phyloP scores from a whole-genome alignment of 2,888 invertebrate species.

The Arrhopalites spinosus region DNA sequence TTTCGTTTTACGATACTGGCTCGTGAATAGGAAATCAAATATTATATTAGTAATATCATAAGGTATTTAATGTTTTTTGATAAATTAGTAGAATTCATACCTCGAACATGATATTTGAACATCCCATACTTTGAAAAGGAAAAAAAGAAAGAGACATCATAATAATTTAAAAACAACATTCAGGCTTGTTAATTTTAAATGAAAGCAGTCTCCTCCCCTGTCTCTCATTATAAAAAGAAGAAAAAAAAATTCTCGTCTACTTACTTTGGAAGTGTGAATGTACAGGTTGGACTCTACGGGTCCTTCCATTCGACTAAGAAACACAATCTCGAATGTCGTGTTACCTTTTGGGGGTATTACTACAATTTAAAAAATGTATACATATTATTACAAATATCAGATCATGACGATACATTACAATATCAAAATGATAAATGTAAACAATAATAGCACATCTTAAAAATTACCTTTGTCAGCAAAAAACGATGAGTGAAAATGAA shows the following conservation, averaged over 20 bases:
- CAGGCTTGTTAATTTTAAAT: too few relatives aligned
- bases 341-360: neutral
- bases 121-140: too few relatives aligned
- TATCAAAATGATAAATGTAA: neutral
- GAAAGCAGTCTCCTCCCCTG: too few relatives aligned
- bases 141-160: too few relatives aligned
- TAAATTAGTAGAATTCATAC: too few relatives aligned
- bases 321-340: constrained; percentile 82
- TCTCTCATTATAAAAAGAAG: too few relatives aligned
- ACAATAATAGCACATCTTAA: too few relatives aligned
- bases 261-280: constrained; percentile 92
- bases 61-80: neutral
- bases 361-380: neutral
- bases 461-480: constrained; percentile 89
- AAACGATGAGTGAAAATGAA: constrained; percentile 96
- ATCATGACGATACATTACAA: neutral
- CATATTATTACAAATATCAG: neutral
- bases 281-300: constrained; percentile 83
- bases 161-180: too few relatives aligned
- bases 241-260: too few relatives aligned
- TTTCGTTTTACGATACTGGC: too few relatives aligned
- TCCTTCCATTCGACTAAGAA: constrained; percentile 89
- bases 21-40: too few relatives aligned
- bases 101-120: constrained; percentile 76
- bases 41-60: too few relatives aligned